Base-by-base conservation (phyloP, 2,113 vertebrate species). In the Willisornis vidua region DNA sequence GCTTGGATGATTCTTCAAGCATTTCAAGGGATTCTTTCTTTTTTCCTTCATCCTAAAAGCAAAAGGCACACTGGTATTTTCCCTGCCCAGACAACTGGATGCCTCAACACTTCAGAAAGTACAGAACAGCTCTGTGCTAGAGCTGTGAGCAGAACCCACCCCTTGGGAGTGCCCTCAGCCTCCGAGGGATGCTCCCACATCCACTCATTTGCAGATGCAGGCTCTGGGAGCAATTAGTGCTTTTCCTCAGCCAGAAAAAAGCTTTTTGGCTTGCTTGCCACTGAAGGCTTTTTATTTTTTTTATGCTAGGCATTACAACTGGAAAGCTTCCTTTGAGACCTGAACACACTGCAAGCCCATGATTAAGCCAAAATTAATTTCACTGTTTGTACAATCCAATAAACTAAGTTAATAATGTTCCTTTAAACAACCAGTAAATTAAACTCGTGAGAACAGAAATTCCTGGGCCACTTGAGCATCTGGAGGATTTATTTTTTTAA, bases 1-100 rank as follows among this genome's bases (percentile, higher is more conserved):
- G 98, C 72, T 91, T 97, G 2, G 99, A 98, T 2, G 99, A 99
- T 81, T 99, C 98, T 87, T 99, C 98, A 94, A 99, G 98, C 97
- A 99, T 97, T 61, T 97, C 94, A 62, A 98, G 89, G 28, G 98
- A 99, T 82, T 99, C 98, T 6, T 93, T 96, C 51, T 91, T 98
- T 90, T 94, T 98, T 83, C 98, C 98, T 90, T 99, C 98, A 51
- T 98, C 99, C 99, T 99, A 76, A 43, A 85, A 95, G 55, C 12
- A 51, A 58, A 86, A 93, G 35, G 6, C 7, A 81, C 12, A 43
- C 37, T 9, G 23, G 19, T 71, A 26, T 19, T 62, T 33, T 14
- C 59, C 61, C 83, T 85, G 68, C 29, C 31, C 70, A 61, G 31
- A 37, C 10, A 77, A 45, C 6, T 33, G 24, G 35, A 31, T 25